Base-by-base conservation (phyloP, 2,888 invertebrate species). In the Folsomia candida region DNA sequence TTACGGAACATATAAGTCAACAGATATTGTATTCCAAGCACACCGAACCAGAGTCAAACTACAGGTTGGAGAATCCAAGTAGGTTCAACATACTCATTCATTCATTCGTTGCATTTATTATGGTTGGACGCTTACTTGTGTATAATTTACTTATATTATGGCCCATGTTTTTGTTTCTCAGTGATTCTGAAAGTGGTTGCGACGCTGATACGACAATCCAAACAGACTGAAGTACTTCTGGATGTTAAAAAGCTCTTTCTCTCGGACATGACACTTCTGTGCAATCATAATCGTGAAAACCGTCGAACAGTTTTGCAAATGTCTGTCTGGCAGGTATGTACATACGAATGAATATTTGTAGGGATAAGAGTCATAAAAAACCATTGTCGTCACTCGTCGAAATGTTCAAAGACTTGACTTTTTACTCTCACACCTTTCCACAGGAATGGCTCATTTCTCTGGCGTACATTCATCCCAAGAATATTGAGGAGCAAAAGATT, bases 121-220 rank as follows among this genome's bases (percentile, higher is more conserved):
- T 47, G 22, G 47, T 47, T n/a, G 14, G 4, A 37, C 14, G 37
- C 4, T 9, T 37, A 4, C 37, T 37, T 37, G 4, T 9, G n/a
- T 9, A 57, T 9, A 9, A 22, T 57, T 20, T 20, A 57, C 57
- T 14, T 61, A 24, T 6, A 63, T n/a, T n/a, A n/a, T n/a, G n/a
- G n/a, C n/a, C n/a, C n/a, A n/a, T n/a, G n/a, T n/a, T n/a, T 22
- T 47, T 60, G 18, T 47, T 26, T 29, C 18, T 28, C 86, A 94
- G 97, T 97, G 91, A 94, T 99, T 81, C 87, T 99, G 57, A 99
- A 99, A 86, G 99, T 99, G 51, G 95, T 99, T 18, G 98, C 99
- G 3, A 97, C 96, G 0, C 85, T 99, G 78, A 92, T 99, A 80
- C 88, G 96, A 11, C 97, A 99, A 85, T 97, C 97, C 20, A 97